Conservation (phyloP, 2,888 invertebrate genomes). For the Eupithecia tripunctaria region DNA sequence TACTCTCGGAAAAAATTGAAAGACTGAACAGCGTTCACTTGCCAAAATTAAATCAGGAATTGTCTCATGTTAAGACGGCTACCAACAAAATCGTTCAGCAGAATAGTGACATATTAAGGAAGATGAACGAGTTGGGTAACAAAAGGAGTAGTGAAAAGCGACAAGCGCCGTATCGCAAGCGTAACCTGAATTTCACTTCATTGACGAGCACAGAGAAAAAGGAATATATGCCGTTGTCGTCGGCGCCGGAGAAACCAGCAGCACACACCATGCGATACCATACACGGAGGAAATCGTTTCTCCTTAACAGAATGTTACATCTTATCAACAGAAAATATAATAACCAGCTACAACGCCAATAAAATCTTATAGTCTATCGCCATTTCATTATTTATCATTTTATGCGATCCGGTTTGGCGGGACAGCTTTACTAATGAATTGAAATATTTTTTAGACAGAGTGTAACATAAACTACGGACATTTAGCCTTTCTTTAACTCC, state of each 20-base stretch:
- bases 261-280: slow-evolving; percentile 47
- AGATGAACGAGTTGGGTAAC: slow-evolving; percentile 56
- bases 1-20: slow-evolving; percentile 68
- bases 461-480: no score
- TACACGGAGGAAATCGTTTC: slow-evolving; percentile 56
- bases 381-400: not conserved
- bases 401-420: not conserved
- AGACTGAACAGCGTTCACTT: slow-evolving; percentile 71
- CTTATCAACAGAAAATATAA: slow-evolving; percentile 58
- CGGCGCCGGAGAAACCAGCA: slow-evolving; percentile 51
- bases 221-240: slow-evolving; percentile 45
- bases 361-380: slow-evolving; percentile 13
- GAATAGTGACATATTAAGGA: slow-evolving; percentile 63
- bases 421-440: not conserved
- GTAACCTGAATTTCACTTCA: slow-evolving; percentile 50
- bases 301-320: slow-evolving; percentile 61
- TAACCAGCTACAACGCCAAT: slow-evolving; percentile 36
- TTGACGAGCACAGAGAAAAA: slow-evolving; percentile 44
- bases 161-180: slow-evolving; percentile 48
- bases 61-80: slow-evolving; percentile 60
- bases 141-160: slow-evolving; percentile 46
- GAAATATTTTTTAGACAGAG: no score
- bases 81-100: slow-evolving; percentile 64
- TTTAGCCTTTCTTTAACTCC: no score
- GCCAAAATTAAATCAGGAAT: slow-evolving; percentile 66